phyloP scores from a whole-genome alignment of 2,113 vertebrate species.

The Myiozetetes cayanensis region DNA sequence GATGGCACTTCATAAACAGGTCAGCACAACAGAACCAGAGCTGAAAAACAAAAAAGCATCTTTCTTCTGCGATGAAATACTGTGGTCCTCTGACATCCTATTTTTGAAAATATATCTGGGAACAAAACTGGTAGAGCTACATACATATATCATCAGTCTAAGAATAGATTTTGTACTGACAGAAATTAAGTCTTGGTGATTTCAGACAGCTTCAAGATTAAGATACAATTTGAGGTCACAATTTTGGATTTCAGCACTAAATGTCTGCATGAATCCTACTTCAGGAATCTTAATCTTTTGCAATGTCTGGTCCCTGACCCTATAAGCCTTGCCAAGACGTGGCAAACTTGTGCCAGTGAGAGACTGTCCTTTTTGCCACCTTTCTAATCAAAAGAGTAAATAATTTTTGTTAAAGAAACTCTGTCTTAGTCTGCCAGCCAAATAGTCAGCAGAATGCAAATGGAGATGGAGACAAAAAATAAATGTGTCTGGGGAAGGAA shows the following conservation, averaged over 20 bases:
- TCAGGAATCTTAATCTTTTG: background rate
- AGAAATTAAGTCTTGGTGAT: conserved; percentile 12
- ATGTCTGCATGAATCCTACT: background rate
- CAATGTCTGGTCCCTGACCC: background rate
- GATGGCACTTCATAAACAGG: background rate
- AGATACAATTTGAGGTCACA: background rate
- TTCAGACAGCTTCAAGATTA: conserved; percentile 11
- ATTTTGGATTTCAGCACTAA: background rate
- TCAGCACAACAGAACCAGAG: background rate
- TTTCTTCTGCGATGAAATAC: background rate
- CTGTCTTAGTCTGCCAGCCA: background rate
- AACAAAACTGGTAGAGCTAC: background rate
- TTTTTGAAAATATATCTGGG: background rate
- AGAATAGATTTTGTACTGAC: background rate
- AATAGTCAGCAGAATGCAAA: background rate
- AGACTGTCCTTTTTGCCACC: background rate
- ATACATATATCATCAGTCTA: background rate
- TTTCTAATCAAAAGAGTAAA: background rate
- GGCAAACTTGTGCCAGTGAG: background rate
- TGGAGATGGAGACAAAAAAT: background rate
- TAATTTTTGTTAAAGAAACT: background rate
- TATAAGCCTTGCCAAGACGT: background rate
- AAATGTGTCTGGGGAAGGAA: background rate
- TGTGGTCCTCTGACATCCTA: background rate
- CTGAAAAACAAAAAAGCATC: background rate